Evolutionary conservation across 2,888 invertebrate genomes (phyloP).

Genomic region (Aphelenchoides bicaudatus): DNA sequence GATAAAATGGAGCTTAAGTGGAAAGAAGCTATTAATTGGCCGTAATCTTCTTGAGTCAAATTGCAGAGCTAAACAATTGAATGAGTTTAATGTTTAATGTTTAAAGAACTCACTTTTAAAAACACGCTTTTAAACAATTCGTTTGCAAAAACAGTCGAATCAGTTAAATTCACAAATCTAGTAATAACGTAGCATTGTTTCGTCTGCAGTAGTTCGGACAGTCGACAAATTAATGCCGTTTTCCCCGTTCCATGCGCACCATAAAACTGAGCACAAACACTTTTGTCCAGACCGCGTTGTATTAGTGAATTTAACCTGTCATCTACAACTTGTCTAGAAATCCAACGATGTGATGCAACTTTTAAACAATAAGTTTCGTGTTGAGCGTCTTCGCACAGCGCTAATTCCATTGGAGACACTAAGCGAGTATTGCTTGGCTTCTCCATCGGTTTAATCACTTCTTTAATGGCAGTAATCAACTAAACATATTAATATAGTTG

Average conservation of each 20-base stretch:
- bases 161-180: constrained; percentile 46
- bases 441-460: constrained; percentile 17
- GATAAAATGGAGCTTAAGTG: constrained; percentile 31
- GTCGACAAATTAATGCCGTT: constrained; percentile 38
- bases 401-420: constrained; percentile 14
- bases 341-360: constrained; percentile 24
- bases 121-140: constrained; percentile 44
- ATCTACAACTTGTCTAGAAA: constrained; percentile 23
- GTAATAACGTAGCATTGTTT: constrained; percentile 34
- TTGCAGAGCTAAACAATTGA: constrained; percentile 26
- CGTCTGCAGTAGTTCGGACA: constrained; percentile 25
- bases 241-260: constrained; percentile 43
- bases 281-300: constrained; percentile 15
- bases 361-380: constrained; percentile 2
- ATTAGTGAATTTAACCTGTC: constrained; percentile 20
- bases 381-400: constrained; percentile 20
- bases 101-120: constrained; percentile 24
- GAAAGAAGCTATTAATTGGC: constrained; percentile 29
- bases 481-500: too few species aligned
- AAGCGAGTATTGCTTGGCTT: constrained; percentile 22
- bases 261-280: constrained; percentile 33
- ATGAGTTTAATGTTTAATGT: neutral
- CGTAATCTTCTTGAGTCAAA: constrained; percentile 13
- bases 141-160: constrained; percentile 51
- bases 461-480: constrained; percentile 17